Base-by-base conservation (phyloP, 2,888 invertebrate genomes). In the Pristionchus exspectatus region DNA sequence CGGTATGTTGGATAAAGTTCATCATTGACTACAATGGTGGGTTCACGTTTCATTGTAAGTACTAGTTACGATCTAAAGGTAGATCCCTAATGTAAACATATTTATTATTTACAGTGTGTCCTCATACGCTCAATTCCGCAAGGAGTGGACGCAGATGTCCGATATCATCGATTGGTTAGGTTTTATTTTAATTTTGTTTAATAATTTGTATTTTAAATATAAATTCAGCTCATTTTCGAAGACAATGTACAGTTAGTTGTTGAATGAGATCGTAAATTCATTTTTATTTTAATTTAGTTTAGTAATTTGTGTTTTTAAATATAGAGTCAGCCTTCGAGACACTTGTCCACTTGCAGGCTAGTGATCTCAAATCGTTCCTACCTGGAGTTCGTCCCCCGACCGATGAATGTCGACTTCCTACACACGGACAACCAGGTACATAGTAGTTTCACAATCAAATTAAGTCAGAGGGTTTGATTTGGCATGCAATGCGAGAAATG, bases 311-410 rank as follows among this genome's bases (percentile, higher is more conserved):
- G 3, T 44, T 44, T 44, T 44, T 3, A 5, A 44, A 44, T 44
- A 44, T 44, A 44, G 9, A 3, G 44, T n/a, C n/a, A n/a, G n/a
- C n/a, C 4, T 44, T 44, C 9, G 44, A 44, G 2, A 69, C 2
- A 10, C 2, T 7, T 9, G n/a, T 30, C 14, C 2, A 7, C 3
- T 63, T 86, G 2, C n/a, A 86, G 86, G 86, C 66, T 86, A 2
- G 86, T 86, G 12, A 86, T 86, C n/a, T 86, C 86, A 0, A 86
- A 86, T 66, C 59, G 24, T 9, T 63, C 86, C 33, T 86, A 86
- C 63, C 66, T 86, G 18, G 86, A 86, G 44, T 7, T 33, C 24
- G 66, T 86, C 12, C 86, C 86, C 18, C n/a, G 33, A 24, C 3
- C 12, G 27, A 33, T 86, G 30, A 59, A 38, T 16, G 86, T 86